Base-by-base conservation (phyloP, 2,888 invertebrate species). In the Ariolimax columbianus region DNA sequence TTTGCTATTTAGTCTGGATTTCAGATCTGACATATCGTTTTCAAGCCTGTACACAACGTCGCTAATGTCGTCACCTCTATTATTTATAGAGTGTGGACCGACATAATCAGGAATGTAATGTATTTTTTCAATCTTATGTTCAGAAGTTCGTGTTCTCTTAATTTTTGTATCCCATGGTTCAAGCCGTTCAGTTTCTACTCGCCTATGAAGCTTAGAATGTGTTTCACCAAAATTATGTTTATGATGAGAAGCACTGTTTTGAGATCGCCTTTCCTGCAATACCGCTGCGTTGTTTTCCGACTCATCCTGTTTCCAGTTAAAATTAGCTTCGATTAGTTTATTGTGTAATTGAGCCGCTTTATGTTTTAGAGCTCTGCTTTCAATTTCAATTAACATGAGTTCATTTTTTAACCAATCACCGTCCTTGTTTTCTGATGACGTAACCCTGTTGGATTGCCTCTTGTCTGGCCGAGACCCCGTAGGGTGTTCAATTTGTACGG, bases 341-440 rank as follows among this genome's bases (percentile, higher is more conserved):
- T 80, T 23, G 30, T 80, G 66, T 47, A 80, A 68, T 23, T 68
- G 43, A 1, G 43, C 66, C n/a, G 79, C 79, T n/a, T 80, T 80
- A 19, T 33, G 79, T 47, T 80, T 66, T 47, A 80, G 14, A 17
- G 66, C 79, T 30, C 68, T 68, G 23, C 79, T 80, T 47, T 80
- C 66, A 1, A 26, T 43, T 38, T 80, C 79, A 33, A 80, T 80
- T 6, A 80, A n/a, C n/a, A 38, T 68, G 1, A 80, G 79, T 33
- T 80, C 66, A 40, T 68, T 80, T 26, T 68, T 38, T 4, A 80
- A 40, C 79, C 79, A 80, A 14, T 55, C 43, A 19, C 59, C 77
- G 38, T 26, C 33, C 38, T 26, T 77, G 23, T 38, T 59, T 23
- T 59, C 77, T 17, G 72, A 26, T 9, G 55, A 55, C 19, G 19